Evolutionary conservation across 2,113 vertebrate genomes (phyloP), one percentile per base, ranked within the genome.

Genomic region (Scortum barcoo): DNA sequence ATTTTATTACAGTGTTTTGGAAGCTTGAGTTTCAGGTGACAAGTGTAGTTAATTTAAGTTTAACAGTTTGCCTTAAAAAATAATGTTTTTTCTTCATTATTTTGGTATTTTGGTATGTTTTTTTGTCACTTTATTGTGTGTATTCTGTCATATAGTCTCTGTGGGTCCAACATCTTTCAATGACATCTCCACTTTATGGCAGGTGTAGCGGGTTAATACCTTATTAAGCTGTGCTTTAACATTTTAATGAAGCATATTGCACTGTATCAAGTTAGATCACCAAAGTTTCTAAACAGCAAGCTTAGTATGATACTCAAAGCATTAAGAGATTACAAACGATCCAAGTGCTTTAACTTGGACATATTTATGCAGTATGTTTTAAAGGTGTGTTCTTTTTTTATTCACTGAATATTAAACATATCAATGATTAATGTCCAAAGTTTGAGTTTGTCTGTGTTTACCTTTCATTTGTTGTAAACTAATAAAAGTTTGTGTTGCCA

Each of bases 401-500:
- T 24, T 8, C 17, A 38, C 12, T 63, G 5, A 48, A 57, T 53
- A 56, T 66, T 26, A 61, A 67, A 75, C 0, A 75, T 75, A 51
- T 69, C 24, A 4, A 44, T 36, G 2, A 33, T 51, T 30, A 33
- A 46, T 72, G 42, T 72, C 2, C 36, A 77, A 1, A 70, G 53
- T 12, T 46, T 62, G 7, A 66, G 40, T 77, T 71, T 80, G 40
- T 82, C 72, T 24, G 72, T 10, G 17, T 62, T 79, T 72, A 17
- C 1, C 7, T 76, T 30, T 76, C 0, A 30, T 62, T 67, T 84
- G 48, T 75, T 84, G 61, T 69, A 62, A 85, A 74, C 26, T 60
- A 86, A 87, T 90, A 87, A 89, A 92, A 40, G 0, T 33, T 36
- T 57, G 26, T 77, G 16, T 83, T 80, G 58, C 58, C 38, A 78